A percentile compares a stretch with the other conserved stretches of the same genome.
These are phyloP conservation scores for Euborellia annulipes DNA, from an alignment of 1,140 invertebrate species.

Conservation along the genomic window DNA sequence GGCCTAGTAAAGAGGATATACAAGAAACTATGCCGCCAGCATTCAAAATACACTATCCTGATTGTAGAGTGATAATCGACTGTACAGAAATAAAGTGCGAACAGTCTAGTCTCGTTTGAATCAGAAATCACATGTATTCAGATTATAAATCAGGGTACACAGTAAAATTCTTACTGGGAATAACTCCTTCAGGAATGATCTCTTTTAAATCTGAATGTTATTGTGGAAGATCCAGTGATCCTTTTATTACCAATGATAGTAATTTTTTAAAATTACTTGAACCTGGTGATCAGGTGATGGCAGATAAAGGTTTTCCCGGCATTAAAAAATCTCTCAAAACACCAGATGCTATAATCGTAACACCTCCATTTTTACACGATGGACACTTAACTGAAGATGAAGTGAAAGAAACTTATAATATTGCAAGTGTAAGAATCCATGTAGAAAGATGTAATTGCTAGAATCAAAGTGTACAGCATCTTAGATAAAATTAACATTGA, in stretches of 20 bases:
- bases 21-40: conserved; percentile 18
- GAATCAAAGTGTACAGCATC: conserved; percentile 18
- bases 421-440: conserved; percentile 23
- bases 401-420: conserved; percentile 19
- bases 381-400: conserved; percentile 18
- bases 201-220: conserved; percentile 24
- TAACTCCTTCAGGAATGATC: conserved; percentile 26
- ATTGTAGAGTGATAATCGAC: conserved; percentile 26
- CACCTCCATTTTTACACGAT: conserved; percentile 21
- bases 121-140: conserved; percentile 21
- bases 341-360: conserved; percentile 14
- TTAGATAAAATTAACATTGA: conserved; percentile 16
- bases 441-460: conserved; percentile 23
- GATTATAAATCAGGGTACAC: conserved; percentile 27
- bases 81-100: conserved; percentile 28
- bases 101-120: conserved; percentile 17
- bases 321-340: conserved; percentile 17
- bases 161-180: conserved; percentile 25
- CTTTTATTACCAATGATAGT: conserved; percentile 21
- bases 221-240: conserved; percentile 24
- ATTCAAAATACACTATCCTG: conserved; percentile 22
- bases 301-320: conserved; percentile 26
- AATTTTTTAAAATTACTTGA: conserved; percentile 25
- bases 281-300: conserved; percentile 25
- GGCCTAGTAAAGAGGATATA: conserved; percentile 11